Base-by-base conservation (phyloP, 2,113 vertebrate species). In the Syngnathoides biaculeatus region DNA sequence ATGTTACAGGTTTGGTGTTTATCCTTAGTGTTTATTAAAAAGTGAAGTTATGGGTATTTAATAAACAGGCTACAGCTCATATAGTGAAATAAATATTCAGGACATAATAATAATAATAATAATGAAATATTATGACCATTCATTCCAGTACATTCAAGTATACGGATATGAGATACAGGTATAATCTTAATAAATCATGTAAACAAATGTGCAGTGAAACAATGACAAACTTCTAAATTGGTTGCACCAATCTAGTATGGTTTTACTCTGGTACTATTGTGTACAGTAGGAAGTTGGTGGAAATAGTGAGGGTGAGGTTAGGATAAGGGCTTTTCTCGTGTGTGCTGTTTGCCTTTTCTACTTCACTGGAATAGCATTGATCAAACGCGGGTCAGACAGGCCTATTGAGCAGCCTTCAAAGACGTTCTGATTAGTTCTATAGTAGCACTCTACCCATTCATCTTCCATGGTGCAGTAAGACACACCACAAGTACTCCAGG, bases 331-430 rank as follows among this genome's bases (percentile, higher is more conserved):
- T 24, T 53, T 53, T 53, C n/a, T 53, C 52, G 42, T 45, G 42
- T 75, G 63, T 60, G 48, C 67, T 40, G 64, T 53, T 60, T 61
- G 40, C 69, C 59, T 55, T 58, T 39, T 64, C 58, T 47, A 63
- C 53, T 56, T 82, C 81, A 79, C 79, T 82, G 82, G 75, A 85
- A 74, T 57, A 13, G 77, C 83, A 88, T 84, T 84, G 86, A 87
- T 89, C 83, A 88, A 88, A 85, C 80, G 79, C 68, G 79, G 84
- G 84, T 86, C 88, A 83, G 82, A 86, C 84, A 71, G 82, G 75
- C 73, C 82, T 84, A 86, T 86, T 87, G 86, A 87, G 69, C 79
- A 65, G 79, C 80, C 80, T 84, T 84, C 82, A 88, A 84, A 89
- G 81, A 83, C 83, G 76, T 84, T 83, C 80, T 78, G 80, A 87